Evolutionary conservation across 2,797 vertebrate species (phyloP).

Genomic region (Myotis pilosus): DNA sequence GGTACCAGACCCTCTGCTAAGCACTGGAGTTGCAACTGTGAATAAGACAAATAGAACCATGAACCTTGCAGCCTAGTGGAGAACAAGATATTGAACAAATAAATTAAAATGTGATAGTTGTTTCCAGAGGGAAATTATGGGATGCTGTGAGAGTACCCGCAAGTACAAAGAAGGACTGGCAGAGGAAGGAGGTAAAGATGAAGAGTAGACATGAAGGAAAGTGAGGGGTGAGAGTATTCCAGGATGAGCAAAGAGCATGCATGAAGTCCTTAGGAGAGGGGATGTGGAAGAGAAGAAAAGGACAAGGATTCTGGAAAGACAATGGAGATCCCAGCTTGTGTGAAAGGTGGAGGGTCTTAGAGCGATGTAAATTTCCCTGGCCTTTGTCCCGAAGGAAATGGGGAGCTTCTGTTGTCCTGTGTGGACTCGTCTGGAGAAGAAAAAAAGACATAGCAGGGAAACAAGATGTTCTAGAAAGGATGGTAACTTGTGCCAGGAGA

Average conservation of each 20-base stretch:
- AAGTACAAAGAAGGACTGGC: background rate
- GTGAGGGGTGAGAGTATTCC: background rate
- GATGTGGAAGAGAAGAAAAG: background rate
- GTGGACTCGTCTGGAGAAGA: background rate
- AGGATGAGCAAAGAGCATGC: background rate
- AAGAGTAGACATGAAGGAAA: background rate
- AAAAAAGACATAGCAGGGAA: background rate
- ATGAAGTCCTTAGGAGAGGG: background rate
- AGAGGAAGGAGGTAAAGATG: background rate
- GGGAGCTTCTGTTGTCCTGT: background rate
- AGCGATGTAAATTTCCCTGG: background rate
- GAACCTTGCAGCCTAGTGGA: background rate
- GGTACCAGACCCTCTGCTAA: background rate
- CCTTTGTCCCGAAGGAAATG: background rate
- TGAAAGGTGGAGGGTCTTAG: background rate
- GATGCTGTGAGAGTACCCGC: background rate
- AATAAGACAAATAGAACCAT: constrained; percentile 40
- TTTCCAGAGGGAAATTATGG: background rate
- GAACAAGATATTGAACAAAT: constrained; percentile 21
- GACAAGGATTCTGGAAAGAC: background rate
- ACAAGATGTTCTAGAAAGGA: background rate
- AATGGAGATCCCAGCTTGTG: fast-evolving
- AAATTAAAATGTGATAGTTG: background rate
- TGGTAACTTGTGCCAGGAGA: background rate
- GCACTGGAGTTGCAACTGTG: background rate